Percentiles rank a stretch among this genome's conserved stretches.
phyloP scores from a whole-genome alignment of 2,888 invertebrate genomes.

The Epinotia brunnichana region DNA sequence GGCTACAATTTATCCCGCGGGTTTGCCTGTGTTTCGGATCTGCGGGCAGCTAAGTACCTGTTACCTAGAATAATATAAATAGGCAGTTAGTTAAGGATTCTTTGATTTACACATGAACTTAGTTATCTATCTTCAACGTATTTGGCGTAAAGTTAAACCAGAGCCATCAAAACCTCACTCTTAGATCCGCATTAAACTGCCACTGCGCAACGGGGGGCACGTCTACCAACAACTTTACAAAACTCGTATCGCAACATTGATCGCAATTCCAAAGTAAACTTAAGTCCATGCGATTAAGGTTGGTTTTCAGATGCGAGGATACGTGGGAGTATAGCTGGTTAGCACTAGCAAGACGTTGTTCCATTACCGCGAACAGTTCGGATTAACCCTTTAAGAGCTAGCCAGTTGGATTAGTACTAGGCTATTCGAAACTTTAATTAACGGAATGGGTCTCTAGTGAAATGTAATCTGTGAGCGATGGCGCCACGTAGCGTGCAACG shows the following conservation, averaged over 20 bases:
- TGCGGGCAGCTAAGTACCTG: too few species aligned
- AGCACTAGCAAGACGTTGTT: not conserved
- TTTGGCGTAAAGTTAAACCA: constrained; percentile 13
- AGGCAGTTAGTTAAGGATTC: too few species aligned
- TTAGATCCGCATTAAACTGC: constrained; percentile 28
- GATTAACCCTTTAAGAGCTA: constrained; percentile 31
- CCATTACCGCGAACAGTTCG: constrained; percentile 19
- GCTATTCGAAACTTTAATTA: constrained; percentile 36
- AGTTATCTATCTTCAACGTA: constrained; percentile 1
- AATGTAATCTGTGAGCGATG: constrained; percentile 27
- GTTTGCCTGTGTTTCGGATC: too few species aligned
- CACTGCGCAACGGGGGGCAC: constrained; percentile 25
- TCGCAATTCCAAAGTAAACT: not conserved
- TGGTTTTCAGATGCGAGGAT: not conserved
- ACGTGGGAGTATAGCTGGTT: not conserved
- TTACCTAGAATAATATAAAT: too few species aligned
- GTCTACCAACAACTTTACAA: not conserved
- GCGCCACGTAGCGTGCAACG: constrained; percentile 36
- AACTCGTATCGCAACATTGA: not conserved
- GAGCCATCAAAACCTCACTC: constrained; percentile 17
- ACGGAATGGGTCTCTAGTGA: constrained; percentile 33
- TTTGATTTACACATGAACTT: not conserved
- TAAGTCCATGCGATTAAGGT: not conserved
- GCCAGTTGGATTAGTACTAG: constrained; percentile 33
- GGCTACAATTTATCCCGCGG: too few species aligned